Percentiles rank a stretch among this genome's conserved stretches.
Evolutionary conservation across 92 coral and sea anemone genomes (phyloP).

Genomic region (Epizoanthus ramosus): DNA sequence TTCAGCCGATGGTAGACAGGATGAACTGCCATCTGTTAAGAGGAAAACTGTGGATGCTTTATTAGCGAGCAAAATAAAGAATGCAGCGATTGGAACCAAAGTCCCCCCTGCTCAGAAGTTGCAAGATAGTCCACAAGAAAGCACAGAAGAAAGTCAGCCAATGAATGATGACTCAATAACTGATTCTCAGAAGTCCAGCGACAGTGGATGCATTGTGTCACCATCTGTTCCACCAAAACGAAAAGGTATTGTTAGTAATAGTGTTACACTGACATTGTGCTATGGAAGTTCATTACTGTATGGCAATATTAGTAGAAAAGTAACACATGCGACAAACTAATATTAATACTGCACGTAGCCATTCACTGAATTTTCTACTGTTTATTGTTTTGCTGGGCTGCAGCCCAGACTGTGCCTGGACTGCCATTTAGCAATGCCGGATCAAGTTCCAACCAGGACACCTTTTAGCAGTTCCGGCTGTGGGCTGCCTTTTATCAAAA

Average conservation of each 20-base stretch:
- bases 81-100: not conserved
- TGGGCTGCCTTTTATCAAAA: too few species aligned
- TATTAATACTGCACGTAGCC: too few species aligned
- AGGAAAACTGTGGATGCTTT: conserved; percentile 4
- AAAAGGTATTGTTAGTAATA: conserved; percentile 6
- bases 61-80: conserved; percentile 2
- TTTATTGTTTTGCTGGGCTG: too few species aligned
- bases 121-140: conserved; percentile 4
- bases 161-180: not conserved
- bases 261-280: too few species aligned
- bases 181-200: conserved; percentile 22
- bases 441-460: too few species aligned
- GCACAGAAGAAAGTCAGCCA: not conserved
- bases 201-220: conserved; percentile 4
- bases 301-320: too few species aligned
- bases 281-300: too few species aligned
- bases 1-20: conserved; percentile 9
- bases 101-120: not conserved
- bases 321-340: too few species aligned
- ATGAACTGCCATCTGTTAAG: not conserved
- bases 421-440: too few species aligned
- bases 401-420: too few species aligned
- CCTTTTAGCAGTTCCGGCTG: too few species aligned
- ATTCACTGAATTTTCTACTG: too few species aligned
- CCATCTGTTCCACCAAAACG: not conserved